These are phyloP conservation scores for Botia almorhae DNA, from an alignment of 2,797 vertebrate genomes.

Conservation along the genomic window DNA sequence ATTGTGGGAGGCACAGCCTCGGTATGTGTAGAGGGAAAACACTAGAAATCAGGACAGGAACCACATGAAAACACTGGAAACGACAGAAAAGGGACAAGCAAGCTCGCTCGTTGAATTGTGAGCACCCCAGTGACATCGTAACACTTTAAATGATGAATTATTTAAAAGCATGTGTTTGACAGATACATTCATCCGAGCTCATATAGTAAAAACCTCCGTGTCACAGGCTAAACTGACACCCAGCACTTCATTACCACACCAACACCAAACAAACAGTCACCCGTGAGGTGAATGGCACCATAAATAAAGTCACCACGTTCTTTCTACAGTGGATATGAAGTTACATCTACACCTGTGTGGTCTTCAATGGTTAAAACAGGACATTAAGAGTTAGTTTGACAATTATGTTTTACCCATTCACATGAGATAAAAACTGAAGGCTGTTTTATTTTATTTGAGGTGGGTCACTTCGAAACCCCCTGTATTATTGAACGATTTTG, in stretches of 20 bases:
- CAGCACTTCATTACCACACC: slow-evolving; percentile 39
- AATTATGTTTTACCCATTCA: background rate
- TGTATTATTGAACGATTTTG: background rate
- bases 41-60: slow-evolving; percentile 29
- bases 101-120: slow-evolving; percentile 22
- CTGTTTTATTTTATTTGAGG: too few species aligned
- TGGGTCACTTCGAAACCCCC: background rate
- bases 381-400: too few species aligned
- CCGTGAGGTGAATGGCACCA: slow-evolving; percentile 36
- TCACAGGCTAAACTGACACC: slow-evolving; percentile 44
- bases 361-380: background rate
- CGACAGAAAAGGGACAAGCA: slow-evolving; percentile 39
- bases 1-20: slow-evolving; percentile 42
- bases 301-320: slow-evolving; percentile 5
- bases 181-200: slow-evolving; percentile 55
- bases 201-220: slow-evolving; percentile 35
- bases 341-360: slow-evolving; percentile 39
- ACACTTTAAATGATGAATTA: slow-evolving; percentile 37
- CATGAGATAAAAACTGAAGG: background rate
- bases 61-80: slow-evolving; percentile 15
- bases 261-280: slow-evolving; percentile 53
- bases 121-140: slow-evolving; percentile 38
- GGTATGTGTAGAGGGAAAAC: slow-evolving; percentile 11
- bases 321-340: slow-evolving; percentile 20
- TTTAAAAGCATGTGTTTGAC: slow-evolving; percentile 37